These are phyloP conservation scores for Coracias cyanogaster DNA, from an alignment of 2,797 vertebrate genomes.

Conservation along the genomic window DNA sequence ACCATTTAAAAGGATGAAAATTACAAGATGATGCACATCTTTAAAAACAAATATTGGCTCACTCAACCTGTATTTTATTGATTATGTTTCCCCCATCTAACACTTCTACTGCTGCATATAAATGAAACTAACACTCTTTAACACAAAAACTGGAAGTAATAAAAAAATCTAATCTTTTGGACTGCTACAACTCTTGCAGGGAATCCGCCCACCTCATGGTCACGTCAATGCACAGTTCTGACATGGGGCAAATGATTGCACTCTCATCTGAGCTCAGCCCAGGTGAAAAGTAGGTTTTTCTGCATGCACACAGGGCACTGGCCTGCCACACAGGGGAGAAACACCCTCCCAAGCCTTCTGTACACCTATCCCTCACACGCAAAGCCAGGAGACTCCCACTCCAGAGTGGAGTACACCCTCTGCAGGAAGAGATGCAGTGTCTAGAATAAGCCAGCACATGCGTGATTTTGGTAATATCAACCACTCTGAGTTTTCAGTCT, in stretches of 20 bases:
- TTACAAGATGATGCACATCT: conserved; percentile 24
- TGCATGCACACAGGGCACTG: not conserved
- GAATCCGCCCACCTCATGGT: not conserved
- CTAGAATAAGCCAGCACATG: not conserved
- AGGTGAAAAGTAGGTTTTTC: not conserved
- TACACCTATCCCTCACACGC: not conserved
- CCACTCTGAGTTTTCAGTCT: not conserved
- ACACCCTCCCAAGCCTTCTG: not conserved
- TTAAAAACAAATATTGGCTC: conserved; percentile 47
- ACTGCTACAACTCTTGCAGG: not conserved
- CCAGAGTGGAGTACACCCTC: not conserved
- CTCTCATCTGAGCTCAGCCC: not conserved
- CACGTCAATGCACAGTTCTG: not conserved
- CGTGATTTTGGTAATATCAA: not conserved
- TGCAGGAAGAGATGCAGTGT: not conserved
- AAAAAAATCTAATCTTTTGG: not conserved
- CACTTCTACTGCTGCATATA: not conserved
- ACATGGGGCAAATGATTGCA: not conserved
- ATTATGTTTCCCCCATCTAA: not conserved
- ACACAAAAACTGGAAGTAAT: not conserved
- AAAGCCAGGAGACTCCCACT: not conserved
- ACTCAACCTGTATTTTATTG: conserved; percentile 24
- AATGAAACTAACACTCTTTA: not conserved
- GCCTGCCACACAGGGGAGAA: not conserved
- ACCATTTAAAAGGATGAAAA: conserved; percentile 48